Evolutionary conservation across 2,113 vertebrate species (phyloP), one percentile per base, ranked within the genome.

Genomic region (Xyliphius kryptos): DNA sequence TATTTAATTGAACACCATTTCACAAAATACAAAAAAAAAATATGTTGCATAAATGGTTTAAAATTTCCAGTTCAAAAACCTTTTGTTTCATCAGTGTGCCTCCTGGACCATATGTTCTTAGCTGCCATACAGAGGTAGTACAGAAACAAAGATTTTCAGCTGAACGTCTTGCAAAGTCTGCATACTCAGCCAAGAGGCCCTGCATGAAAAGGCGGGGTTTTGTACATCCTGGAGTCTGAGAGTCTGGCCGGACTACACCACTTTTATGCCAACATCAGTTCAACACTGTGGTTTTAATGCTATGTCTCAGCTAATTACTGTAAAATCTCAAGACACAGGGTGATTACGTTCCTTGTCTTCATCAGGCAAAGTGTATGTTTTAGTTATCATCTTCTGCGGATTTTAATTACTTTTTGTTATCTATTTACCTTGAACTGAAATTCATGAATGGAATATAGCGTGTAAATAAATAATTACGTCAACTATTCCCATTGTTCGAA

Each of bases 41-140:
- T n/a, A n/a, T n/a, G n/a, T n/a, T n/a, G n/a, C n/a, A n/a, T n/a
- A n/a, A n/a, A n/a, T n/a, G n/a, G n/a, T n/a, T n/a, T n/a, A n/a
- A n/a, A n/a, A n/a, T n/a, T n/a, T n/a, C n/a, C n/a, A n/a, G n/a
- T n/a, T n/a, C n/a, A n/a, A n/a, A n/a, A n/a, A n/a, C n/a, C n/a
- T n/a, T n/a, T n/a, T n/a, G n/a, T n/a, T n/a, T 59, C 56, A 69
- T 74, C 70, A 78, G 76, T 81, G 57, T 75, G 49, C 44, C 13
- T 44, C 43, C 74, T 21, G 66, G 69, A 74, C 73, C 74, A 74
- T 66, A 65, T 52, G 16, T 67, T 76, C 61, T 68, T 74, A 72
- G 61, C 58, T 62, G 72, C 47, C 61, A 54, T 55, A 64, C 43
- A 15, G 37, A 43, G 15, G 46, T 59, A 37, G 32, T 69, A 58